Base-by-base conservation (phyloP, 1,140 invertebrate genomes). In the Drosophila bocki region DNA sequence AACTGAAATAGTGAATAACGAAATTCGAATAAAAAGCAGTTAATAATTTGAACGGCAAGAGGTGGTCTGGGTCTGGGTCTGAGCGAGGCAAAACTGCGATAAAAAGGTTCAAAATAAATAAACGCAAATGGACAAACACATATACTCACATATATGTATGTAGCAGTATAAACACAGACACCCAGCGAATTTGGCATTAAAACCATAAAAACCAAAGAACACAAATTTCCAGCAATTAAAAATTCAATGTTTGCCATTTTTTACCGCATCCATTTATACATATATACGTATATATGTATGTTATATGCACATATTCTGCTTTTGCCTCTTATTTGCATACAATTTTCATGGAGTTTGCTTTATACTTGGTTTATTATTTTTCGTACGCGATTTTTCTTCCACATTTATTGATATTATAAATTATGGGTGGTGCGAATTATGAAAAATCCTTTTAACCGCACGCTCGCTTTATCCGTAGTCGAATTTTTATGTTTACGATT, bases 211-310 rank as follows among this genome's bases (percentile, higher is more conserved):
- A 87, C 69, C 65, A 69, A 75, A 79, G 39, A 88, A 78, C 84
- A 88, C 80, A 83, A 77, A 87, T 87, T 83, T 80, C 57, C 67
- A 88, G 80, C 80, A 88, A 87, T 88, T 87, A 88, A 83, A 88
- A 88, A 88, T 87, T 87, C 80, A 87, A 84, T 87, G 80, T 80
- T 87, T 87, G 77, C 67, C 53, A 69, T 83, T 87, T 82, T 65
- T 45, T 44, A 19, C 26, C 41, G 13, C 57, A 42, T n/a, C 19
- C 19, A 56, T 59, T 74, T 69, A 45, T 37, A 64, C n/a, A 7
- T 32, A 64, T 3, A 26, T 42, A 32, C 22, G n/a, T 22, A 33
- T 12, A 29, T 2, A 4, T 2, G 15, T 33, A 5, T 26, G 26
- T 32, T 15, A 35, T 64, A 51, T 65, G 47, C n/a, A 11, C 5